Evolutionary conservation across 2,797 vertebrate genomes (phyloP).

Genomic region (Parotocinclus haroldoi): DNA sequence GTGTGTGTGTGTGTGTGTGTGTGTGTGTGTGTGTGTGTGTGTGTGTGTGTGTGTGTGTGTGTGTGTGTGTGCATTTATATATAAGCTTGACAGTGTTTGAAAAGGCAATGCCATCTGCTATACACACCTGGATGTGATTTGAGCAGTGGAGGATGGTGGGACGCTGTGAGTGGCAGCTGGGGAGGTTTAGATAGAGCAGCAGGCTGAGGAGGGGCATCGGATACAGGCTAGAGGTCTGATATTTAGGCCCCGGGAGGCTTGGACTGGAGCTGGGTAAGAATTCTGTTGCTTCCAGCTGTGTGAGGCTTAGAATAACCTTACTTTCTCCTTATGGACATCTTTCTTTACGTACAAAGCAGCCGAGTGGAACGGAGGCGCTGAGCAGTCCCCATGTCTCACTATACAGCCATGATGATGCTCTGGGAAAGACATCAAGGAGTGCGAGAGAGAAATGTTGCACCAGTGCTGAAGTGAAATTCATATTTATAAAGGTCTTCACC

Average conservation of each 20-base stretch:
- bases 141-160: background rate
- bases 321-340: background rate
- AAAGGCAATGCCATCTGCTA: background rate
- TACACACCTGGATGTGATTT: conserved; percentile 20
- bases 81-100: background rate
- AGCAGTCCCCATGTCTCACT: no score
- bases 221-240: background rate
- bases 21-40: no score
- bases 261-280: background rate
- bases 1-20: no score
- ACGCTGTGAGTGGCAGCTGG: conserved; percentile 20
- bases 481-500: no score
- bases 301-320: conserved; percentile 7
- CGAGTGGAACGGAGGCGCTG: background rate
- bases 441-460: no score
- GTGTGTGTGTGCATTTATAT: no score
- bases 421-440: no score
- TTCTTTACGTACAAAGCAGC: background rate
- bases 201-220: background rate
- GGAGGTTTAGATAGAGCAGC: background rate
- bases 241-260: conserved; percentile 10
- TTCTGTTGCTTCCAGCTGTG: background rate
- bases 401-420: no score
- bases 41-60: no score
- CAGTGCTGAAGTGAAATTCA: no score